Conservation (phyloP, 2,113 vertebrate species). For the Oryzias melastigma region DNA sequence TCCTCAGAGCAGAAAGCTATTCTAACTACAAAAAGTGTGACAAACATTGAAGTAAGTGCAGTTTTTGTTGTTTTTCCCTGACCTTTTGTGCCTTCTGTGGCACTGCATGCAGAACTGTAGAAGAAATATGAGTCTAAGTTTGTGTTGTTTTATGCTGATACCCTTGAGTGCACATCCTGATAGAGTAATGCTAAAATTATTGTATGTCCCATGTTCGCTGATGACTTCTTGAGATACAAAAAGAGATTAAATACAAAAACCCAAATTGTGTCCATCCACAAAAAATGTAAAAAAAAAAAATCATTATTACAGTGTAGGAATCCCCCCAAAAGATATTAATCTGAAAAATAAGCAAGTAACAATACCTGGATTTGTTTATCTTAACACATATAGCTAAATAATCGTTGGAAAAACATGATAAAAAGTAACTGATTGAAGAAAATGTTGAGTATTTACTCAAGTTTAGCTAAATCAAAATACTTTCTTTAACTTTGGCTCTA, state of each 20-base stretch:
- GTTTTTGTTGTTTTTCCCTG: constrained; percentile 27
- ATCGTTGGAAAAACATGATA: too few relatives aligned
- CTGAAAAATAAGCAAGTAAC: background rate
- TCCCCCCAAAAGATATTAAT: constrained; percentile 6
- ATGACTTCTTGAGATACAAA: constrained; percentile 42
- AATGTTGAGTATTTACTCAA: too few relatives aligned
- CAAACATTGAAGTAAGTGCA: constrained; percentile 36
- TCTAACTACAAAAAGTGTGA: constrained; percentile 53
- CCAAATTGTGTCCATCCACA: constrained; percentile 21
- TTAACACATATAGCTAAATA: constrained; percentile 9
- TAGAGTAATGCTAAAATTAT: constrained; percentile 55
- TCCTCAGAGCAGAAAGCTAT: constrained; percentile 37
- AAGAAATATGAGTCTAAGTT: constrained; percentile 21
- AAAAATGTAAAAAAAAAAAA: constrained; percentile 21
- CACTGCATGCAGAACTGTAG: constrained; percentile 74
- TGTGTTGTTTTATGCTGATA: constrained; percentile 17
- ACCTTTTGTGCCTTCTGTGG: constrained; percentile 72
- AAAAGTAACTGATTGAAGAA: too few relatives aligned
- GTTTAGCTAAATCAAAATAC: too few relatives aligned
- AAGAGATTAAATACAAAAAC: constrained; percentile 24
- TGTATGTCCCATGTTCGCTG: constrained; percentile 64
- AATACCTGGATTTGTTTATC: background rate
- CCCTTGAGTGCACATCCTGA: constrained; percentile 48
- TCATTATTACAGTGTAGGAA: constrained; percentile 9
- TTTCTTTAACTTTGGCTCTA: constrained; percentile 59